Evolutionary conservation across 1,140 invertebrate genomes (phyloP).

Genomic region (Apis laboriosa): DNA sequence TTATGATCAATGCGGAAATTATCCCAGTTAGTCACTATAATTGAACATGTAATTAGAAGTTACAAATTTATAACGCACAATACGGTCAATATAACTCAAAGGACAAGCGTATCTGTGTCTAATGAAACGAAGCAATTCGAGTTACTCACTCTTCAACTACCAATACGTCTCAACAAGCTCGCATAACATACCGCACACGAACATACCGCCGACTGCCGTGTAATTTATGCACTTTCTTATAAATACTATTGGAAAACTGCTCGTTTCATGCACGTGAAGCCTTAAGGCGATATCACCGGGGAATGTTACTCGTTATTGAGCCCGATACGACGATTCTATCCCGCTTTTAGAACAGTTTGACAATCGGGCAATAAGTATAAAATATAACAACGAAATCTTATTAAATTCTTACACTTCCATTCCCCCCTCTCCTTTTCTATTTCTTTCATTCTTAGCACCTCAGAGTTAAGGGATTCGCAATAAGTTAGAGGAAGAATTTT

Average conservation of each 20-base stretch:
- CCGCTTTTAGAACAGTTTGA: too few relatives aligned
- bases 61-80: too few relatives aligned
- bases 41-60: too few relatives aligned
- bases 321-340: background rate
- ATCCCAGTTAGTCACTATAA: too few relatives aligned
- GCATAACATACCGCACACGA: conserved; percentile 28
- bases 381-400: background rate
- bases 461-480: background rate
- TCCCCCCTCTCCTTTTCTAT: background rate
- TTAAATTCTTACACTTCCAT: background rate
- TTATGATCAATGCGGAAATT: too few relatives aligned
- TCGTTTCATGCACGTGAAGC: conserved; percentile 29
- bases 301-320: background rate
- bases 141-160: conserved; percentile 23
- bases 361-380: background rate
- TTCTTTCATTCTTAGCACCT: background rate
- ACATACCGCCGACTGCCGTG: background rate
- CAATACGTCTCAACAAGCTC: conserved; percentile 41
- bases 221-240: conserved; percentile 51
- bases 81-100: background rate
- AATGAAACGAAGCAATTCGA: conserved; percentile 33
- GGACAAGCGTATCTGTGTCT: conserved; percentile 13
- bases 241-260: conserved; percentile 13
- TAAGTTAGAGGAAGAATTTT: conserved; percentile 17
- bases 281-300: conserved; percentile 11